Percentiles rank a stretch among this genome's conserved stretches.
phyloP scores from a whole-genome alignment of 2,113 vertebrate genomes.

The Paramormyrops kingsleyae region DNA sequence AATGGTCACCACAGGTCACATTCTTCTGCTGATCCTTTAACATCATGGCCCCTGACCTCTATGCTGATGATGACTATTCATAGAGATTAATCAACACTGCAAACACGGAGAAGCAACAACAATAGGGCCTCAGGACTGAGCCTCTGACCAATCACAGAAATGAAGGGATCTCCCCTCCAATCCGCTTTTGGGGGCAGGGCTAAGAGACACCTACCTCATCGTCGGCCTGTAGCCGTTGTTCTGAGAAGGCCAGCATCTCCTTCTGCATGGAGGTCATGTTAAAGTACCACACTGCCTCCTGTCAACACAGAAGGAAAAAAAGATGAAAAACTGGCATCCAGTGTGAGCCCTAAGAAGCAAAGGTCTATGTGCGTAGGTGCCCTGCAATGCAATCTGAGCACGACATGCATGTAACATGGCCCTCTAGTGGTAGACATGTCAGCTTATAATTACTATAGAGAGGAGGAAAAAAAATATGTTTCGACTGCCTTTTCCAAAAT shows the following conservation, averaged over 20 bases:
- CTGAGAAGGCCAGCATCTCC: slow-evolving; percentile 64
- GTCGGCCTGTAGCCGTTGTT: slow-evolving; percentile 61
- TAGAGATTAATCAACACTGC: not conserved
- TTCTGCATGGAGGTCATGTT: slow-evolving; percentile 66
- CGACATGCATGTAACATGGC: not conserved
- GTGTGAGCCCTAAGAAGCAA: not conserved
- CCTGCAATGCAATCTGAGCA: not conserved
- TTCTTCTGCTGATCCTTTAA: not conserved
- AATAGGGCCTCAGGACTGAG: not conserved
- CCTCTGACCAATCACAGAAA: not conserved
- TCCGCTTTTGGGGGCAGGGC: not conserved
- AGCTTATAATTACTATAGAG: not conserved
- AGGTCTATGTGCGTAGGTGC: not conserved
- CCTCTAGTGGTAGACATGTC: not conserved
- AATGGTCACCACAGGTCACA: not conserved
- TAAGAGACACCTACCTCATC: slow-evolving; percentile 63
- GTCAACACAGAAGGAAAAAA: not conserved
- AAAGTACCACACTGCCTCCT: slow-evolving; percentile 71
- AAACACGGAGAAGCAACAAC: not conserved
- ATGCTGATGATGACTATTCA: not conserved
- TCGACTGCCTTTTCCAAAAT: not conserved
- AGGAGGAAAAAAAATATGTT: not conserved
- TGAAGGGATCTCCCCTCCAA: not conserved
- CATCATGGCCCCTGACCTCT: not conserved
- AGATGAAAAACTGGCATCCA: not conserved